phyloP scores from a whole-genome alignment of 2,888 invertebrate species.

The Timema cristinae region DNA sequence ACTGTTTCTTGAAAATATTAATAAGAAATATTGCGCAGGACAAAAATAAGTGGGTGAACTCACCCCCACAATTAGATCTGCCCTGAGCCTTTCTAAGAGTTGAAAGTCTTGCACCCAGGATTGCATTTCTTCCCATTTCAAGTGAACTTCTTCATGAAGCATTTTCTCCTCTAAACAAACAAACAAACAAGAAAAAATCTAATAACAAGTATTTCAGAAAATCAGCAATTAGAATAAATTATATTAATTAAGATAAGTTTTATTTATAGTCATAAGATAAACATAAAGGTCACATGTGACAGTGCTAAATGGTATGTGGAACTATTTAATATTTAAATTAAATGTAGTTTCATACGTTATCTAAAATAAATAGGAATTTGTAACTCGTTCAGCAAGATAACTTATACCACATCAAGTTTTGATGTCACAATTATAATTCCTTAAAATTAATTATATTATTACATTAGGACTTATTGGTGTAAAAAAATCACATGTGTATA shows the following conservation, averaged over 20 bases:
- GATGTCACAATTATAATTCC: no score
- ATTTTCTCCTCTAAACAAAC: constrained; percentile 63
- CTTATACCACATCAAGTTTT: no score
- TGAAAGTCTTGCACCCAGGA: constrained; percentile 52
- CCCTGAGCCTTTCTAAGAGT: constrained; percentile 49
- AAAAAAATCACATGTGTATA: no score
- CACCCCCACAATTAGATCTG: constrained; percentile 51
- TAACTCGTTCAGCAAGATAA: no score
- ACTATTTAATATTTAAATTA: background rate
- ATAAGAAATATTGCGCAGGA: no score
- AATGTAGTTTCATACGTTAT: no score
- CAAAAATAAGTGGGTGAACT: constrained; percentile 34
- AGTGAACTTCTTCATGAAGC: constrained; percentile 67
- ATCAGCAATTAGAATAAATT: background rate
- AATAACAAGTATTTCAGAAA: background rate
- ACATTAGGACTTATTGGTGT: no score
- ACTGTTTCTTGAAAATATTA: no score
- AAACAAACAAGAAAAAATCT: constrained; percentile 23
- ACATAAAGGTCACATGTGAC: background rate
- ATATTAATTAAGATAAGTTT: constrained; percentile 1
- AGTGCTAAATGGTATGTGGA: background rate
- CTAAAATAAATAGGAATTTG: no score
- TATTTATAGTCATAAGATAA: background rate
- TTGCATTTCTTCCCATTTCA: constrained; percentile 66
- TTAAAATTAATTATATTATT: no score